Conservation (phyloP, 2,888 invertebrate species). For the Oscheius sp. region DNA sequence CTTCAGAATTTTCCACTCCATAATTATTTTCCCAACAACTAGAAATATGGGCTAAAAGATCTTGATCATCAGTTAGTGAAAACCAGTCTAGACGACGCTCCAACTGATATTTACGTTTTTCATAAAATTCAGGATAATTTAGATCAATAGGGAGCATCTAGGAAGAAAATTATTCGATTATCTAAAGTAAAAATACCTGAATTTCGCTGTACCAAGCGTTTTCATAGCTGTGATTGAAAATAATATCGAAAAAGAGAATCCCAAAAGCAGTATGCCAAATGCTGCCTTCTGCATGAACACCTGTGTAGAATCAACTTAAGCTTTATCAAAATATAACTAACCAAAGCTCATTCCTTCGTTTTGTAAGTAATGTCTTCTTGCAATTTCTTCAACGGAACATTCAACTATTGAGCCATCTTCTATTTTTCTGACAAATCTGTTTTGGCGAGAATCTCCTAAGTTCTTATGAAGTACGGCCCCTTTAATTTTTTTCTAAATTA, state of each 20-base stretch:
- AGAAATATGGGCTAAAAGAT: neutral
- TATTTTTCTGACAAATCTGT: slow-evolving; percentile 50
- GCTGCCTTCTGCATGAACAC: slow-evolving; percentile 56
- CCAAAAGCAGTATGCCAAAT: slow-evolving; percentile 62
- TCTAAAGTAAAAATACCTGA: slow-evolving; percentile 40
- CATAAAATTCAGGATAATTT: slow-evolving; percentile 43
- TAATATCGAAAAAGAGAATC: slow-evolving; percentile 55
- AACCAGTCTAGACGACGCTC: slow-evolving; percentile 51
- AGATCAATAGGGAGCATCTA: slow-evolving; percentile 52
- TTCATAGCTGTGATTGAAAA: slow-evolving; percentile 43
- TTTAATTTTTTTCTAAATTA: slow-evolving; percentile 33
- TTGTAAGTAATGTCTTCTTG: slow-evolving; percentile 49
- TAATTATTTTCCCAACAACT: neutral
- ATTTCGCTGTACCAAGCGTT: slow-evolving; percentile 54
- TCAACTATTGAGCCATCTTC: slow-evolving; percentile 36
- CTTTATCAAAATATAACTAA: slow-evolving; percentile 12
- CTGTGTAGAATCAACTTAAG: slow-evolving; percentile 18
- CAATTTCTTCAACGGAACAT: slow-evolving; percentile 58
- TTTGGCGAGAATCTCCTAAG: slow-evolving; percentile 57
- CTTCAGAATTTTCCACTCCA: slow-evolving; percentile 29
- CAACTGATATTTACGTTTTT: slow-evolving; percentile 33
- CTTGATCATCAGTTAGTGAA: slow-evolving; percentile 19
- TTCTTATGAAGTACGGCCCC: slow-evolving; percentile 49
- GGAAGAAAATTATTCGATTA: neutral
- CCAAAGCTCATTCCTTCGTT: slow-evolving; percentile 49